Percentiles rank a stretch among this genome's conserved stretches.
phyloP scores from a whole-genome alignment of 2,113 vertebrate genomes.

The Polypterus senegalus region DNA sequence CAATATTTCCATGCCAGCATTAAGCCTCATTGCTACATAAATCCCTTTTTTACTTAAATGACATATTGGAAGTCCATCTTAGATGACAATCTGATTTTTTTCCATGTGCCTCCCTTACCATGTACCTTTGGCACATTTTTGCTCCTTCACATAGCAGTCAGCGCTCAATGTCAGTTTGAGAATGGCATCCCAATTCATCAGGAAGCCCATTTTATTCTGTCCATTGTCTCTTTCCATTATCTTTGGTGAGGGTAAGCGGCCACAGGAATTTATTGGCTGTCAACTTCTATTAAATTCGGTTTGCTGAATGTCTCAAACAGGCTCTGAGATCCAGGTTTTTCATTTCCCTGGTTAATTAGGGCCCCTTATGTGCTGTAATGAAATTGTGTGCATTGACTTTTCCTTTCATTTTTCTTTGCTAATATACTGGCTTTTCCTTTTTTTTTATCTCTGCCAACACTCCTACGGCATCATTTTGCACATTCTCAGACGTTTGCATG shows the following conservation, averaged over 20 bases:
- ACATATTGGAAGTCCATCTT: no score
- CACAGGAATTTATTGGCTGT: conserved; percentile 28
- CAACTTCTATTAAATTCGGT: conserved; percentile 23
- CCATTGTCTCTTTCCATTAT: conserved; percentile 29
- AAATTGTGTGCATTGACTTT: conserved; percentile 21
- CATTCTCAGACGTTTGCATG: no score
- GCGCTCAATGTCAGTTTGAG: no score
- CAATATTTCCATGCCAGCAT: no score
- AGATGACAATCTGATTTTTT: no score
- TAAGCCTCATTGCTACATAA: no score
- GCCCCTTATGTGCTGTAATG: conserved; percentile 29
- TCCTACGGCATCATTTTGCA: neutral
- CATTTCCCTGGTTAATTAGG: conserved; percentile 34
- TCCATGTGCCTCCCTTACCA: no score
- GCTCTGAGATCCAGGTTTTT: conserved; percentile 21
- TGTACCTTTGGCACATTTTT: no score
- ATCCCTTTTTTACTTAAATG: no score
- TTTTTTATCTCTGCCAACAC: neutral
- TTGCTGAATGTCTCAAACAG: conserved; percentile 25
- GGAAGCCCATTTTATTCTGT: neutral
- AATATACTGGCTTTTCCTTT: conserved; percentile 20
- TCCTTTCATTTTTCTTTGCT: conserved; percentile 13
- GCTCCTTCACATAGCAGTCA: no score
- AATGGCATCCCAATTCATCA: no score
- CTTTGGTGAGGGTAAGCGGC: conserved; percentile 21